These are phyloP conservation scores for Empis stercorea DNA, from an alignment of 2,888 invertebrate genomes.

Conservation along the genomic window DNA sequence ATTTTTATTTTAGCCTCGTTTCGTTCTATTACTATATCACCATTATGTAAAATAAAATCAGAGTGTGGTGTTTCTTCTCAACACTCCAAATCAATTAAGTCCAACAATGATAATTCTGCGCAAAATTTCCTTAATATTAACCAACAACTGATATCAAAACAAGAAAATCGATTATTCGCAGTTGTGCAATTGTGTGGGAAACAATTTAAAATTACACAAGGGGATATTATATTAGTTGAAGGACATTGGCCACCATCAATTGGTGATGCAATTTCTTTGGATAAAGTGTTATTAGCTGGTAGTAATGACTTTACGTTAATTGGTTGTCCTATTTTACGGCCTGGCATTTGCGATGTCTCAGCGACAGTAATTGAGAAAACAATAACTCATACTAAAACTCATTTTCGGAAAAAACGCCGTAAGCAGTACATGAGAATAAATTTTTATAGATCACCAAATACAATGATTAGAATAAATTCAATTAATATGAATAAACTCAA, in stretches of 20 bases:
- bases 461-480: slow-evolving; percentile 63
- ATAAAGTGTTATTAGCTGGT: slow-evolving; percentile 73
- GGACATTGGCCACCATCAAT: slow-evolving; percentile 72
- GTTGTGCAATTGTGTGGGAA: slow-evolving; percentile 68
- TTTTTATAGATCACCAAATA: slow-evolving; percentile 54
- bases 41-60: too few relatives aligned
- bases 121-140: too few relatives aligned
- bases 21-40: too few relatives aligned
- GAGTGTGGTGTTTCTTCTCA: too few relatives aligned
- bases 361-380: slow-evolving; percentile 78
- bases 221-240: slow-evolving; percentile 71
- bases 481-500: slow-evolving; percentile 44
- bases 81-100: too few relatives aligned
- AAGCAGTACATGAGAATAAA: slow-evolving; percentile 66
- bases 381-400: slow-evolving; percentile 63
- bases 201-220: slow-evolving; percentile 73
- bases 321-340: slow-evolving; percentile 65
- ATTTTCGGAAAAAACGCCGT: slow-evolving; percentile 61
- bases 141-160: slow-evolving; percentile 2
- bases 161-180: slow-evolving; percentile 48
- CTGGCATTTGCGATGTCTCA: slow-evolving; percentile 57
- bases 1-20: too few relatives aligned
- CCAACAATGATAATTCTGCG: too few relatives aligned
- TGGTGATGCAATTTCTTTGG: slow-evolving; percentile 65
- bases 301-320: slow-evolving; percentile 67